Percentiles rank a stretch among this genome's conserved stretches.
Conservation (phyloP, 1,140 invertebrate species). For the Drosophila chauvacae region DNA sequence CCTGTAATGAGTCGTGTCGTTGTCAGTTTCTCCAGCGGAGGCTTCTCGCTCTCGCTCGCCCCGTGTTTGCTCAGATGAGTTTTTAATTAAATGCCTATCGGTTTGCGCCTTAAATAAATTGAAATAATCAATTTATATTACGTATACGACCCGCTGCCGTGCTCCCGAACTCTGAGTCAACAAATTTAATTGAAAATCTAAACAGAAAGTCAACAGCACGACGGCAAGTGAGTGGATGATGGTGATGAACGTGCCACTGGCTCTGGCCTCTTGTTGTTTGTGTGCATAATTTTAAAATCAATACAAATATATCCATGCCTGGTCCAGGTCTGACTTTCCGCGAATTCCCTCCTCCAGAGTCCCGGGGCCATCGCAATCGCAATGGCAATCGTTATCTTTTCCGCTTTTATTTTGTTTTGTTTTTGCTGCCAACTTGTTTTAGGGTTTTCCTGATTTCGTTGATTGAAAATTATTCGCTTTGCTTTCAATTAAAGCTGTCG, state of each 20-base stretch:
- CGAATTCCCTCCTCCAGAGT: not conserved
- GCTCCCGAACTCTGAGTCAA: constrained; percentile 60
- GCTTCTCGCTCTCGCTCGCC: constrained; percentile 1
- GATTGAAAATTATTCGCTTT: constrained; percentile 77
- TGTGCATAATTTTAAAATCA: constrained; percentile 84
- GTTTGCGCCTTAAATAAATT: constrained; percentile 80
- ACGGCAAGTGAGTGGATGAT: constrained; percentile 41
- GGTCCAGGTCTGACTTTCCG: constrained; percentile 22
- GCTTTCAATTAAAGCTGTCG: constrained; percentile 80
- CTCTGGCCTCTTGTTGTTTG: constrained; percentile 65
- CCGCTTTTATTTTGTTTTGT: constrained; percentile 4
- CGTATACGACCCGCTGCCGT: constrained; percentile 57
- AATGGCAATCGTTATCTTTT: constrained; percentile 26
- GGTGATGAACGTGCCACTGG: constrained; percentile 51
- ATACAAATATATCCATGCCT: constrained; percentile 81
- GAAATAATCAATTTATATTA: constrained; percentile 83
- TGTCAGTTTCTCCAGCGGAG: constrained; percentile 10
- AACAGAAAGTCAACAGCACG: constrained; percentile 78
- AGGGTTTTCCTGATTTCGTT: constrained; percentile 52
- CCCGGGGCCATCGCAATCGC: constrained; percentile 7
- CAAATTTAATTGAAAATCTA: constrained; percentile 84
- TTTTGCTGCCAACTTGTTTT: constrained; percentile 24
- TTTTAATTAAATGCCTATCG: constrained; percentile 83
- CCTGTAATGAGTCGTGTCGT: constrained; percentile 80
- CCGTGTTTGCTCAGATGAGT: constrained; percentile 78